Base-by-base conservation (phyloP, 2,888 invertebrate genomes). In the Drosophila pegasa region DNA sequence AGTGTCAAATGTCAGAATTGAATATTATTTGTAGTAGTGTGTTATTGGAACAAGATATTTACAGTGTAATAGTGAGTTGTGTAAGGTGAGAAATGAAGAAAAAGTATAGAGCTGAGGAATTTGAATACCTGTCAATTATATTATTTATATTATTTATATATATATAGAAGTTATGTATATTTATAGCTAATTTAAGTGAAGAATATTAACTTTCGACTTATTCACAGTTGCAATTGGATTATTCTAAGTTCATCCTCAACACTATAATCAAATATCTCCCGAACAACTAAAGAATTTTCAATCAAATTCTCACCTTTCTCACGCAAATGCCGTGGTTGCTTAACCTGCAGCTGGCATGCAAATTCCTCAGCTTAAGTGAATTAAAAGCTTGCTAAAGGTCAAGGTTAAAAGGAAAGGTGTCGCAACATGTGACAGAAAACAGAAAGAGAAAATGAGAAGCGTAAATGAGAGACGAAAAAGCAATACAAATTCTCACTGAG, bases 401-500 rank as follows among this genome's bases (percentile, higher is more conserved):
- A 64, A 29, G 29, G 55, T 27, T 41, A 7, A 7, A 38, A 47
- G 54, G 27, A 22, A 40, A 35, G 31, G 18, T 22, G 31, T 56
- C 61, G 10, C 40, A 20, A 18, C 33, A 18, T 14, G 18, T 31
- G 31, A 35, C 45, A 55, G 48, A 22, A 43, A 54, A 35, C 45
- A 55, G 48, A 22, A 43, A 54, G 33, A 37, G 55, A 35, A 43
- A 10, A 40, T 22, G 9, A 22, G 40, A 63, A 71, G 55, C 25
- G 57, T 52, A 76, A 72, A 38, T 47, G 45, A 50, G 27, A 57
- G 33, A 33, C 20, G 38, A 25, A 25, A 31, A 31, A 25, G 40
- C 20, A 22, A 31, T 29, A 25, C 38, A 40, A 20, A 43, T n/a
- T 12, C 27, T 7, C 25, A 10, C 12, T 27, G 14, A 20, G 18